Evolutionary conservation across 2,888 invertebrate genomes (phyloP).

Genomic region (Ornithoptera alexandrae): DNA sequence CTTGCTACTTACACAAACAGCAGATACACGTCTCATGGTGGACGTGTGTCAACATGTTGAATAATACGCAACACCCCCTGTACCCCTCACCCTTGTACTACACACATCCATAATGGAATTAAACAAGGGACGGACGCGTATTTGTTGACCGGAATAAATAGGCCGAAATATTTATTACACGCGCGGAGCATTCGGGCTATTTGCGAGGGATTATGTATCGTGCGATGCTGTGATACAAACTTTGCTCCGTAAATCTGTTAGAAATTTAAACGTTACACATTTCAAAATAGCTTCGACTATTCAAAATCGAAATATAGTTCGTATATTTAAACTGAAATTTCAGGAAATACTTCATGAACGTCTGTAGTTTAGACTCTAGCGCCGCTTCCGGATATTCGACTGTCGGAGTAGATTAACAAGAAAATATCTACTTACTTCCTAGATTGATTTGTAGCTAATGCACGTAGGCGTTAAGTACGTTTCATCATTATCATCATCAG

Average conservation of each 20-base stretch:
- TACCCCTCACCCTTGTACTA: conserved; percentile 31
- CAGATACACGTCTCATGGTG: conserved; percentile 12
- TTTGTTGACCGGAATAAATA: conserved; percentile 44
- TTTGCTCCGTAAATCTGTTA: conserved; percentile 5
- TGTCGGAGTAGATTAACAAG: too few species aligned
- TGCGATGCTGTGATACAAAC: conserved; percentile 22
- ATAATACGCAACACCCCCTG: conserved; percentile 37
- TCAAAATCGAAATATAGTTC: too few species aligned
- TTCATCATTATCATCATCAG: too few species aligned
- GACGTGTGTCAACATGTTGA: conserved; percentile 33
- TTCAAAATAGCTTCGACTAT: conserved; percentile 7
- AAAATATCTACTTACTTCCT: too few species aligned
- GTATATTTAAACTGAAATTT: too few species aligned
- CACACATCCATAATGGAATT: conserved; percentile 41
- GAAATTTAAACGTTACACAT: background rate
- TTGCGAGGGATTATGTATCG: conserved; percentile 37
- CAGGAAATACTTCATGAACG: too few species aligned
- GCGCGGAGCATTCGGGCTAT: conserved; percentile 34
- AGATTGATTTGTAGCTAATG: too few species aligned
- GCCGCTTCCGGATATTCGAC: too few species aligned
- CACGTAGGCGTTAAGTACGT: too few species aligned
- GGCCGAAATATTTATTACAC: conserved; percentile 39
- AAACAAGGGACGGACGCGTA: conserved; percentile 38
- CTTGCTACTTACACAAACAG: background rate
- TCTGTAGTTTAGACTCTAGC: too few species aligned